Conservation (phyloP, 2,113 vertebrate species). For the Ciconia boyciana region DNA sequence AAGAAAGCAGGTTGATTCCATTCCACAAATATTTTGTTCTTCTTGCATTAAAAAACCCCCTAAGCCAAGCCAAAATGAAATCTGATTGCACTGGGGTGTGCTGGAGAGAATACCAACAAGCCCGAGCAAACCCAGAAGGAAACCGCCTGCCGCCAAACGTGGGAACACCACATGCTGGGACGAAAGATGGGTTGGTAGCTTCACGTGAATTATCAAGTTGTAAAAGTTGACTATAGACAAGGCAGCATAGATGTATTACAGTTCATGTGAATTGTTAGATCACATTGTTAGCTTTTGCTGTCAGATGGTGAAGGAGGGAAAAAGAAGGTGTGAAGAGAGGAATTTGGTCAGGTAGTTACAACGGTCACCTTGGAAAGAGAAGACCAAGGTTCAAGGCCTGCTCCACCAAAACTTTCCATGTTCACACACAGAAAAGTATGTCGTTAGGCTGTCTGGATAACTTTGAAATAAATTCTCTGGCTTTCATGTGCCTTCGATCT, state of each 20-base stretch:
- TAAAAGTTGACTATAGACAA: not conserved
- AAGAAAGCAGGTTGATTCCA: not conserved
- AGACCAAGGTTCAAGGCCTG: not conserved
- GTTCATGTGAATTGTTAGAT: not conserved
- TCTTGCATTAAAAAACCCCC: not conserved
- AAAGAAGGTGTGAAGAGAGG: not conserved
- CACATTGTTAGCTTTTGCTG: not conserved
- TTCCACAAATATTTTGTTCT: not conserved
- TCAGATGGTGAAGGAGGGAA: not conserved
- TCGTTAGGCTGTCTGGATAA: not conserved
- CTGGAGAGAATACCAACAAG: not conserved
- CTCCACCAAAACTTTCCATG: not conserved
- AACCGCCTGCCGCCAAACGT: not conserved
- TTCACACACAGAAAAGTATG: not conserved
- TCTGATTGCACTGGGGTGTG: not conserved
- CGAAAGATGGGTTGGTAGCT: not conserved
- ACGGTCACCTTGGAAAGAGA: not conserved
- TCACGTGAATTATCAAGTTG: not conserved
- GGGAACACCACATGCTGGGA: not conserved
- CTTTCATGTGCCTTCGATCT: not conserved
- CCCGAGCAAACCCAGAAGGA: not conserved
- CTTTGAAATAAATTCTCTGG: not conserved
- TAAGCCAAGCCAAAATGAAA: not conserved
- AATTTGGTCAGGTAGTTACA: not conserved
- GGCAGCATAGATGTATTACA: not conserved